Percentiles rank a stretch among this genome's conserved stretches.
Evolutionary conservation across 92 coral and sea anemone genomes (phyloP).

Genomic region (Phenganax subtilis): DNA sequence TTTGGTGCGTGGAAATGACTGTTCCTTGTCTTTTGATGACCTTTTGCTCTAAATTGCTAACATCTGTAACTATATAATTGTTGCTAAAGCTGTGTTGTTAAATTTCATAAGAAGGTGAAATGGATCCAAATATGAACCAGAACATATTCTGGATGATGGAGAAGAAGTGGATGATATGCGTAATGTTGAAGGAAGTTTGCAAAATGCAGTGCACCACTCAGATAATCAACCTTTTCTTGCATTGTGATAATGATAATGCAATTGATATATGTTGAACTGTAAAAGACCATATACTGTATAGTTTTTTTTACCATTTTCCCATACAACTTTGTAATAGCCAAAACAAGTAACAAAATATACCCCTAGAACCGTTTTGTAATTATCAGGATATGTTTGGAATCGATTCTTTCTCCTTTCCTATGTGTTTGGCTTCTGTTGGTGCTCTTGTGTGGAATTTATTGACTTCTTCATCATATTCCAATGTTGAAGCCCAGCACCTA

Average conservation of each 20-base stretch:
- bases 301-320: not conserved
- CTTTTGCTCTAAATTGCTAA: constrained; percentile 18
- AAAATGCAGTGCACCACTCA: not conserved
- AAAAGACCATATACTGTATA: not conserved
- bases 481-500: constrained; percentile 19
- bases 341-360: constrained; percentile 1
- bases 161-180: not conserved
- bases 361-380: constrained; percentile 1
- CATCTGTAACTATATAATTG: constrained; percentile 21
- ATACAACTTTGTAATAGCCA: constrained; percentile 14
- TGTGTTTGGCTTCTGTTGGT: not conserved
- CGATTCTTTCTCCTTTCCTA: not conserved
- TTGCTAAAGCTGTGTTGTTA: constrained; percentile 22
- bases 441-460: constrained; percentile 23
- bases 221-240: constrained; percentile 2
- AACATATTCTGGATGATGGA: constrained; percentile 5
- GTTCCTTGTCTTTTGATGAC: constrained; percentile 17
- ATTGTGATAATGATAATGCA: constrained; percentile 1
- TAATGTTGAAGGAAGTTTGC: not conserved
- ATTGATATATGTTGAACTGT: not conserved
- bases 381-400: not conserved
- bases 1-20: constrained; percentile 16
- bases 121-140: constrained; percentile 22
- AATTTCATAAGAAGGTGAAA: constrained; percentile 27
- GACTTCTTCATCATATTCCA: not conserved